Evolutionary conservation across 2,113 vertebrate genomes (phyloP), one percentile per base, ranked within the genome.

Genomic region (Pelodiscus sinensis): DNA sequence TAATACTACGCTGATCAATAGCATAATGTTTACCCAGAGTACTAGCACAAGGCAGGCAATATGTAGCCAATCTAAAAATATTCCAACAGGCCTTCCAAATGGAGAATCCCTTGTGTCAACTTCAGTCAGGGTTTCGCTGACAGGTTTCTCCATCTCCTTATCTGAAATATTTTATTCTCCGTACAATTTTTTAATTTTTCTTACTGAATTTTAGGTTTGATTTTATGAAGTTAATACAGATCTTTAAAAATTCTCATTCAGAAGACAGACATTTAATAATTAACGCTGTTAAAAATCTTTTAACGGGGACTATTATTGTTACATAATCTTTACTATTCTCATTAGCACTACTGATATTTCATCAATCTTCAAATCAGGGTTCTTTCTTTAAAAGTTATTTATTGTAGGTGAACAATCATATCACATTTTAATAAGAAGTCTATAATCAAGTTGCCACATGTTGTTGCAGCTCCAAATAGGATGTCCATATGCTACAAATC

Each of bases 351-450:
- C 90, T 95, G 93, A 54, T 90, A 85, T 95, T 95, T 92, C 81
- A 93, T 89, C 82, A 94, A 81, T 94, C 81, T 77, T 94, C 65
- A 96, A 96, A 97, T 97, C 92, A 95, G 81, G 80, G 35, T 92
- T 96, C 86, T 88, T 92, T 90, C 85, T 95, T 96, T 92, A 92
- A 94, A 91, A 86, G 83, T 95, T 96, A 96, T 95, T 96, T 96
- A 77, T 94, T 95, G 84, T 94, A 86, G 79, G 87, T 94, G 90
- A 97, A 86, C 84, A 93, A 94, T 90, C 93, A 84, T 95, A 95
- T 86, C 79, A 94, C 89, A 95, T 95, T 89, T 95, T 94, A 95
- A 96, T 51, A 91, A 90, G 89, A 95, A 96, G 93, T 86, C 87
- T 96, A 1, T 90, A 96, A 96, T 96, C 95, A 96, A 88, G 89